Percentiles rank a stretch among this genome's conserved stretches.
Conservation (phyloP, 2,797 vertebrate genomes). For the Alauda arvensis region DNA sequence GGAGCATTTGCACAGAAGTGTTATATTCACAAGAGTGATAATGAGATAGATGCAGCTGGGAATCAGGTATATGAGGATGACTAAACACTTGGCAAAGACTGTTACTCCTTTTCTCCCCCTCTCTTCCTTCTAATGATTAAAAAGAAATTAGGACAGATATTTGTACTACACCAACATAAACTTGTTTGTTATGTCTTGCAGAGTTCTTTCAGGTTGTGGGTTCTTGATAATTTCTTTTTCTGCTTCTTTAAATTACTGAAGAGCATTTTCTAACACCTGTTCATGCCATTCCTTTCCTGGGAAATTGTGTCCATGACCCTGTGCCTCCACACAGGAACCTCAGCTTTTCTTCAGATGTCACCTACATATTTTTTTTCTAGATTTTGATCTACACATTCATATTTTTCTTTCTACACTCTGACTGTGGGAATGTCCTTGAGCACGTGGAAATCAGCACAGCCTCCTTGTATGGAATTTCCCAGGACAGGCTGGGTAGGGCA, state of each 20-base stretch:
- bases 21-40: constrained; percentile 60
- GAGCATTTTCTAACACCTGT: neutral
- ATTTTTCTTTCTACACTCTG: neutral
- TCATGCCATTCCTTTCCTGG: neutral
- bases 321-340: neutral
- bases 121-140: constrained; percentile 1
- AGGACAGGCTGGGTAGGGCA: neutral
- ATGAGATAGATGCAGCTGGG: constrained; percentile 60
- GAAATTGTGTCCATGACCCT: neutral
- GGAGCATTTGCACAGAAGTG: constrained; percentile 61
- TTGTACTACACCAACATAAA: neutral
- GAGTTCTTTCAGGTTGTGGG: neutral
- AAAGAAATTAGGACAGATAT: neutral
- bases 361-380: neutral
- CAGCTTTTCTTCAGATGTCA: neutral
- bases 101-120: neutral
- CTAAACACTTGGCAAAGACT: constrained; percentile 50
- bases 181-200: neutral
- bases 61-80: constrained; percentile 35
- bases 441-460: neutral
- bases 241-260: neutral
- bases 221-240: neutral
- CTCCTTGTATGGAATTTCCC: neutral
- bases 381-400: neutral
- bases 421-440: neutral